Evolutionary conservation across 2,113 vertebrate genomes (phyloP).

Genomic region (Heliornis fulica): DNA sequence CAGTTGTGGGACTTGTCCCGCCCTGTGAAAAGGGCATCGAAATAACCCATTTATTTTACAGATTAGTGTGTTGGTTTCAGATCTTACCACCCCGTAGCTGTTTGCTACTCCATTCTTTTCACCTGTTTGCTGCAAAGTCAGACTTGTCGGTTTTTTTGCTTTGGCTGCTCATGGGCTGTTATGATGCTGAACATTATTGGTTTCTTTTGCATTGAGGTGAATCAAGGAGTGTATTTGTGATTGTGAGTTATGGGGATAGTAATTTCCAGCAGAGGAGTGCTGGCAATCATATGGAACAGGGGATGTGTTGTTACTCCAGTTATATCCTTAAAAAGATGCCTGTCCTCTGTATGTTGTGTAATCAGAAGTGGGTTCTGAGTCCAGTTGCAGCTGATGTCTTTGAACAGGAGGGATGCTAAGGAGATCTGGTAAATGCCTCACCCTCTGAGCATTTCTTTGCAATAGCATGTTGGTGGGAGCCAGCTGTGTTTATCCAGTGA

Average conservation of each 20-base stretch:
- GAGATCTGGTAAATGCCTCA: neutral
- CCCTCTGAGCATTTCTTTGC: neutral
- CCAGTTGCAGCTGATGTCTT: neutral
- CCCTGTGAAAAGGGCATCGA: neutral
- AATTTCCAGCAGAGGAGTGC: neutral
- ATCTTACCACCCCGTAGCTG: neutral
- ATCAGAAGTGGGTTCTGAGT: neutral
- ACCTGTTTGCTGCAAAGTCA: neutral
- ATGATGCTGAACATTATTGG: neutral
- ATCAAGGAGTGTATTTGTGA: neutral
- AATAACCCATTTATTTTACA: neutral
- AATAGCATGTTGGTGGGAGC: neutral
- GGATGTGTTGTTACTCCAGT: neutral
- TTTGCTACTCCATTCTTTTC: neutral
- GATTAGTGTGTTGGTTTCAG: neutral
- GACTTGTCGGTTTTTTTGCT: neutral
- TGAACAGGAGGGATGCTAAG: neutral
- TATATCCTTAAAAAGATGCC: neutral
- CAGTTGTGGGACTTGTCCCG: neutral
- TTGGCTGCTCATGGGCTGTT: neutral
- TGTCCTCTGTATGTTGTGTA: neutral
- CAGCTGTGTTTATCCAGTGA: neutral
- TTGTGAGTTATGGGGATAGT: neutral
- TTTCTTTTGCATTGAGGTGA: neutral
- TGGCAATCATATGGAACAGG: fast-evolving